Base-by-base conservation (phyloP, 2,113 vertebrate genomes). In the Leptobrachium leishanense region DNA sequence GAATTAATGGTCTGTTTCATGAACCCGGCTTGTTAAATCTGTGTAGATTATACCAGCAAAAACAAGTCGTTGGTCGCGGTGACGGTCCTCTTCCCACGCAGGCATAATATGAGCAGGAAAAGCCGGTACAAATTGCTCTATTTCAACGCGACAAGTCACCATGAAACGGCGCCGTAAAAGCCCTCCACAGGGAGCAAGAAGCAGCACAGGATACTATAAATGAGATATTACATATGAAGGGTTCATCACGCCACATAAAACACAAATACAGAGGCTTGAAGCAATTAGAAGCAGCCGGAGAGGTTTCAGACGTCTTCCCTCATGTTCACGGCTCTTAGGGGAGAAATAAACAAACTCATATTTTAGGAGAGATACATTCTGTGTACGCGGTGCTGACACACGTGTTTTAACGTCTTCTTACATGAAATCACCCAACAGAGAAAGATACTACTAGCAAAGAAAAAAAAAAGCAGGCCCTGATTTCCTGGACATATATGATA, bases 251-350 rank as follows among this genome's bases (percentile, higher is more conserved):
- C 46, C 68, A 65, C 65, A 66, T 84, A 72, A 81, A 83, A 79
- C 63, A 65, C 59, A 74, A 72, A 77, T 83, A 57, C 64, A 20
- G 64, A 55, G 65, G 39, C 76, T 55, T 7, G 50, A 74, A 77
- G 63, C 71, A 78, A 84, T 81, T 81, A 75, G 44, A 62, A 53
- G 20, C 44, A 41, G 72, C 74, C 75, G 72, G 62, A 75, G 63
- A 68, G 68, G 72, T 84, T 82, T 82, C 75, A 72, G 76, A 75
- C 55, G 74, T 84, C 76, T 80, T 82, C 72, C 74, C 69, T 44
- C 53, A 43, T 71, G 44, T 81, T 82, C 81, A 82, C 81, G 80
- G 31, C 53, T 46, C 78, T 74, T 43, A 40, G 31, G 75, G 75
- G 81, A 66, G 79, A 75, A 54, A 59, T 53, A 43, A 75, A 53